Percentiles rank a stretch among this genome's conserved stretches.
Evolutionary conservation across 2,113 vertebrate genomes (phyloP).

Genomic region (Microcebus ravelobensis): DNA sequence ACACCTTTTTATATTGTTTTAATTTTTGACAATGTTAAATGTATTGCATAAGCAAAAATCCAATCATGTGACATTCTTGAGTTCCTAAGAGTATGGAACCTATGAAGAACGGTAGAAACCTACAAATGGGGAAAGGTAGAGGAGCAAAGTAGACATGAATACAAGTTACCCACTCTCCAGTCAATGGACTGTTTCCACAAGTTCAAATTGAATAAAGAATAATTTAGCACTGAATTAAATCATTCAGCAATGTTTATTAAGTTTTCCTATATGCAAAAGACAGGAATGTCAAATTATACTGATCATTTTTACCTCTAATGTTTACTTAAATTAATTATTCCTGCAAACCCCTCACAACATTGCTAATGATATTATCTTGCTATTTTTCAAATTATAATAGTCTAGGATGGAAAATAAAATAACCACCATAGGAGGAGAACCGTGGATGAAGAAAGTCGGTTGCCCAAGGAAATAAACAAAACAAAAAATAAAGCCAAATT

Average conservation of each 20-base stretch:
- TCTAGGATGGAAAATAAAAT: slow-evolving; percentile 4
- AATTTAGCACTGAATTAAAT: slow-evolving; percentile 21
- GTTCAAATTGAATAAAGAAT: slow-evolving; percentile 32
- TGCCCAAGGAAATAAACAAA: slow-evolving; percentile 23
- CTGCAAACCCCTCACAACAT: neutral
- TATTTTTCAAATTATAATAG: slow-evolving; percentile 33
- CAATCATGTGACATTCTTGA: slow-evolving; percentile 12
- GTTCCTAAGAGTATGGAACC: neutral
- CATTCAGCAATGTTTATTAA: neutral
- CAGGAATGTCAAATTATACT: slow-evolving; percentile 19
- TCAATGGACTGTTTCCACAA: slow-evolving; percentile 12
- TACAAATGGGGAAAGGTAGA: neutral
- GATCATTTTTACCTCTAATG: neutral
- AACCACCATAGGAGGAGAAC: neutral
- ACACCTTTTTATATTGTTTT: neutral
- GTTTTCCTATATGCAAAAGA: slow-evolving; percentile 1
- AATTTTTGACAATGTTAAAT: neutral
- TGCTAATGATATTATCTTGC: neutral
- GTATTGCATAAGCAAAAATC: neutral
- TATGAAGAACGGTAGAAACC: neutral
- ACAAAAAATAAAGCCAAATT: slow-evolving; percentile 39
- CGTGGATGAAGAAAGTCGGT: slow-evolving; percentile 16
- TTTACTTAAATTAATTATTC: neutral
- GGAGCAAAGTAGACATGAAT: neutral
- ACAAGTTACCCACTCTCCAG: neutral